phyloP scores from a whole-genome alignment of 2,797 vertebrate genomes.

The Tympanoctomys barrerae region DNA sequence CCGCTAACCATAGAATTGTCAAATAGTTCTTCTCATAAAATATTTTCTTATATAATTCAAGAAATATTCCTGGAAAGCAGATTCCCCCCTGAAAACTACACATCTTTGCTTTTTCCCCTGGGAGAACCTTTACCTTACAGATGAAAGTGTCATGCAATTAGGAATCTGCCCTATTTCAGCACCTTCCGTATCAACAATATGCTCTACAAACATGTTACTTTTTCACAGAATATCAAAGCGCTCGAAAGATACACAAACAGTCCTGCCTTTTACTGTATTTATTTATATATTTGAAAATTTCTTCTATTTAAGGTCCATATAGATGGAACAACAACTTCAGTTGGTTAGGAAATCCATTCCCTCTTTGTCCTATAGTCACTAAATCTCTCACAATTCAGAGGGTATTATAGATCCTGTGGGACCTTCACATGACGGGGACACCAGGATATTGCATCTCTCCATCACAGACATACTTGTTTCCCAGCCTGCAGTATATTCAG shows the following conservation, averaged over 20 bases:
- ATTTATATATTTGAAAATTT: slow-evolving; percentile 13
- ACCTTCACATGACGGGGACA: neutral
- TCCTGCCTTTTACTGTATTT: neutral
- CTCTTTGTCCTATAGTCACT: neutral
- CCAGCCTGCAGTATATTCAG: neutral
- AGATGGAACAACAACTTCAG: neutral
- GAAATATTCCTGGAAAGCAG: slow-evolving; percentile 41
- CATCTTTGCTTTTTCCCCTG: neutral
- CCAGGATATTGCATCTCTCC: neutral
- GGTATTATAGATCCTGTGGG: neutral
- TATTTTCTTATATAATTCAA: slow-evolving; percentile 50
- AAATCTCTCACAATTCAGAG: neutral
- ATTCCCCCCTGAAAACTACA: neutral
- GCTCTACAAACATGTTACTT: neutral
- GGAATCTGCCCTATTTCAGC: neutral
- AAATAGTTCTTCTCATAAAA: slow-evolving; percentile 14
- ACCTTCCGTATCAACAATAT: neutral
- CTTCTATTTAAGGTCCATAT: neutral
- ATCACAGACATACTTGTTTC: neutral
- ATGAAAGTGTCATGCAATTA: neutral
- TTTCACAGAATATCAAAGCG: neutral
- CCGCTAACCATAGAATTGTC: neutral
- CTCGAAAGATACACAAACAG: neutral
- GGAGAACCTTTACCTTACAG: neutral
- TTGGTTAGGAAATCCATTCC: neutral